Base-by-base conservation (phyloP, 2,797 vertebrate genomes). In the Apogon talboti region DNA sequence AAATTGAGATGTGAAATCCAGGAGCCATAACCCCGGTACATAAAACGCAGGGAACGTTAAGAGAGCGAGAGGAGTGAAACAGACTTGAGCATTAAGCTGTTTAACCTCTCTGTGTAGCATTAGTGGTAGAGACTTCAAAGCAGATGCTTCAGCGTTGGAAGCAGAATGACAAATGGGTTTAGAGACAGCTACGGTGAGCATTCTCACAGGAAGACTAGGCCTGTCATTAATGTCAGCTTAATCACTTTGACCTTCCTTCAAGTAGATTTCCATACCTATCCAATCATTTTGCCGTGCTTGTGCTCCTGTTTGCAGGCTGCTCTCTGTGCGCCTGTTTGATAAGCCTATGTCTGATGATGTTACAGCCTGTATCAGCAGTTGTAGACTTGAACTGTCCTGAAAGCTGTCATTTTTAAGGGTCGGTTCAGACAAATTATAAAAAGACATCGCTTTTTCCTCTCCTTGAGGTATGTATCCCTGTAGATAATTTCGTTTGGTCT, bases 231-330 rank as follows among this genome's bases (percentile, higher is more conserved):
- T 87, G 90, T 92, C 91, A 85, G 88, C 91, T 93, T 94, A 94
- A 94, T 94, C 91, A 89, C 92, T 92, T 89, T 94, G 93, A 93
- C 92, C 93, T 92, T 93, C 92, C 90, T 91, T 92, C 91, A 91
- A 87, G 74, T 89, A 87, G 82, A 92, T 92, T 93, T 93, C 90
- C 93, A 92, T 90, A 93, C 92, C 91, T 92, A 88, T 89, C 91
- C 89, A 85, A 83, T 90, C 83, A 81, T 87, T 86, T 89, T 79
- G 85, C 87, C 67, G 50, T 47, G 78, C 84, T 79, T 71, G 61
- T 76, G 77, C 67, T 79, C 59, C 82, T 71, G 78, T 83, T 87
- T 87, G 62, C 82, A 81, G 72, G 51, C 78, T 79, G 71, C 84
- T 77, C 68, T 71, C 78, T 76, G 72, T 76, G 80, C 51, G 62